Percentiles rank a stretch among this genome's conserved stretches.
Conservation (phyloP, 2,797 vertebrate species). For the Amphiprion clarkii region DNA sequence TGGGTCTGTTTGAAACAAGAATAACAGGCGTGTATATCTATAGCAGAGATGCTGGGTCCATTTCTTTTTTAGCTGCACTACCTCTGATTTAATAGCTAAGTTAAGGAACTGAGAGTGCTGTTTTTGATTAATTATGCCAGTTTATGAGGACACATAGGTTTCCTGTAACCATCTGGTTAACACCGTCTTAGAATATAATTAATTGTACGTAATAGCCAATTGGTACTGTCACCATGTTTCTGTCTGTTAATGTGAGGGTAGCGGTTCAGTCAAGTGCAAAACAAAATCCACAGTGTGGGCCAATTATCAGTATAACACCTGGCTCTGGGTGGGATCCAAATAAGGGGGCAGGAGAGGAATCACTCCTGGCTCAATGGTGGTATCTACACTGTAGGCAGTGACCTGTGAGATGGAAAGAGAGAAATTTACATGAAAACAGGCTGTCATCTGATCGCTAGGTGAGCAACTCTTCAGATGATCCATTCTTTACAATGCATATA, state of each 20-base stretch:
- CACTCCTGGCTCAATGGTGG: slow-evolving; percentile 48
- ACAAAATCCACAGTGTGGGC: slow-evolving; percentile 79
- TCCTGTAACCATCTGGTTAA: slow-evolving; percentile 65
- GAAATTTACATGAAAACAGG: slow-evolving; percentile 47
- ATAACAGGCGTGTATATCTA: slow-evolving; percentile 64
- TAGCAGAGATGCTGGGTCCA: slow-evolving; percentile 39
- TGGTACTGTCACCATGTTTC: slow-evolving; percentile 44
- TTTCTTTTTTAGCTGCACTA: slow-evolving; percentile 44
- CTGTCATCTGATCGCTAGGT: slow-evolving; percentile 22
- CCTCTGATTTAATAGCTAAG: slow-evolving; percentile 55
- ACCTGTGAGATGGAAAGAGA: slow-evolving; percentile 55
- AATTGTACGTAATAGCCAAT: slow-evolving; percentile 51
- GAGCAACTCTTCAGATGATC: slow-evolving; percentile 31
- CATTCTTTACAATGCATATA: slow-evolving; percentile 10
- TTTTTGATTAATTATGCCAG: slow-evolving; percentile 66
- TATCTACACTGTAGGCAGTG: slow-evolving; percentile 59
- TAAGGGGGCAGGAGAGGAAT: slow-evolving; percentile 54
- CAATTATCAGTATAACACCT: slow-evolving; percentile 84
- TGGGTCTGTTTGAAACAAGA: slow-evolving; percentile 63
- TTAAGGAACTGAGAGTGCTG: slow-evolving; percentile 22
- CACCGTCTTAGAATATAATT: slow-evolving; percentile 75
- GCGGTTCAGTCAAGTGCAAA: slow-evolving; percentile 81
- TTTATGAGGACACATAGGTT: slow-evolving; percentile 53
- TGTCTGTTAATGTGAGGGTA: slow-evolving; percentile 71
- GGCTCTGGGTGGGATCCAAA: slow-evolving; percentile 79